phyloP scores from a whole-genome alignment of 2,797 vertebrate genomes.

The Ptychadena robeensis region DNA sequence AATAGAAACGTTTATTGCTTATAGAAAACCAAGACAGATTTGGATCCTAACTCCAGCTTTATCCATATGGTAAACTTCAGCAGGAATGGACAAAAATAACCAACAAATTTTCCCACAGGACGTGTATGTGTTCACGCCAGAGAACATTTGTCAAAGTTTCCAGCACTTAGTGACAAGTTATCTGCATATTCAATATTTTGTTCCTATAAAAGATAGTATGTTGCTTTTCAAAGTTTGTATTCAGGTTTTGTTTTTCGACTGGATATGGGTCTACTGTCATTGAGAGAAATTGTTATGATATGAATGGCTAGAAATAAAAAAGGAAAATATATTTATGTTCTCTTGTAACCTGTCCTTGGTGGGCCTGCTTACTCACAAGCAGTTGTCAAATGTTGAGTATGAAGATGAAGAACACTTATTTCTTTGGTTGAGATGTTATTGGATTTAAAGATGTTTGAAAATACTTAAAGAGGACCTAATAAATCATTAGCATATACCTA shows the following conservation, averaged over 20 bases:
- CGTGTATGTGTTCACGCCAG: too few relatives aligned
- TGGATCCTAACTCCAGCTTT: background rate
- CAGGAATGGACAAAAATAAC: background rate
- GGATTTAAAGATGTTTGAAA: too few relatives aligned
- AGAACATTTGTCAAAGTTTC: background rate
- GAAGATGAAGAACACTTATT: too few relatives aligned
- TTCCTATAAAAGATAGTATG: background rate
- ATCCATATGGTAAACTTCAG: slow-evolving; percentile 11
- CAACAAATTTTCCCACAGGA: background rate
- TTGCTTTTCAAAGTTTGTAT: background rate
- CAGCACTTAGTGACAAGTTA: background rate
- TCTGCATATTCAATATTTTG: background rate
- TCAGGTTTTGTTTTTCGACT: background rate
- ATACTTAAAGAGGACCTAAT: too few relatives aligned
- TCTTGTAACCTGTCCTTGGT: too few relatives aligned
- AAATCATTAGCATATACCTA: too few relatives aligned
- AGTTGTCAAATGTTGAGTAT: too few relatives aligned
- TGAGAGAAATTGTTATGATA: too few relatives aligned
- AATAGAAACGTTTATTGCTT: slow-evolving; percentile 20
- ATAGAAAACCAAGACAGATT: slow-evolving; percentile 15
- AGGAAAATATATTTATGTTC: too few relatives aligned
- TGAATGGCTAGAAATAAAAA: too few relatives aligned
- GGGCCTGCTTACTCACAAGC: too few relatives aligned
- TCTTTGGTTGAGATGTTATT: too few relatives aligned
- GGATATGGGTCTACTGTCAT: background rate